Conservation (phyloP, 64 coral and sea anemone species). For the Trachythela sp. region DNA sequence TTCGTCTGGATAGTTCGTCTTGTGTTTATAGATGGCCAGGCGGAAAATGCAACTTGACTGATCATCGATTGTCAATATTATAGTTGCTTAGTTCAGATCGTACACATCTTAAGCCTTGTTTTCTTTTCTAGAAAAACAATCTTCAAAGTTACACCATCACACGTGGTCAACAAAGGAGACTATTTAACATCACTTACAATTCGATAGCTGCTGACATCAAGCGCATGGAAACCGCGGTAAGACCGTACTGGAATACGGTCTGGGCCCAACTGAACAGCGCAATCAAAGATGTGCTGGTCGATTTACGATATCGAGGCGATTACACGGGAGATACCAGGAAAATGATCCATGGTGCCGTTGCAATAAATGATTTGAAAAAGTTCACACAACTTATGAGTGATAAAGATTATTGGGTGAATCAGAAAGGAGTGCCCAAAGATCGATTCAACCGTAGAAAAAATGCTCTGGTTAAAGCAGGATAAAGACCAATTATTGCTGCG, state of each 20-base stretch:
- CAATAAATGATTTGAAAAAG: conserved; percentile 9
- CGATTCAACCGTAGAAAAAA: conserved; percentile 26
- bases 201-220: conserved; percentile 2
- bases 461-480: background rate
- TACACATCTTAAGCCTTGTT: too few relatives aligned
- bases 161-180: conserved; percentile 6
- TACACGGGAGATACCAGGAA: background rate
- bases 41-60: too few relatives aligned
- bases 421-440: background rate
- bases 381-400: conserved; percentile 23
- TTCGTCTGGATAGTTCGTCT: too few relatives aligned
- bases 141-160: background rate
- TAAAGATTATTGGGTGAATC: background rate
- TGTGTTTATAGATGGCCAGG: too few relatives aligned
- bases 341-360: conserved; percentile 13
- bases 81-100: too few relatives aligned
- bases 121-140: background rate
- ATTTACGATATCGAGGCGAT: conserved; percentile 38
- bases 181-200: conserved; percentile 17
- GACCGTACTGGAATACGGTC: conserved; percentile 8
- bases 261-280: background rate
- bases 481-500: too few relatives aligned
- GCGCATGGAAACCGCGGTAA: background rate
- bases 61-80: too few relatives aligned
- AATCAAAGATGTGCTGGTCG: conserved; percentile 31